A percentile compares a stretch with the other conserved stretches of the same genome.
These are phyloP conservation scores for Dryomyza anilis DNA, from an alignment of 2,888 invertebrate genomes.

Conservation along the genomic window DNA sequence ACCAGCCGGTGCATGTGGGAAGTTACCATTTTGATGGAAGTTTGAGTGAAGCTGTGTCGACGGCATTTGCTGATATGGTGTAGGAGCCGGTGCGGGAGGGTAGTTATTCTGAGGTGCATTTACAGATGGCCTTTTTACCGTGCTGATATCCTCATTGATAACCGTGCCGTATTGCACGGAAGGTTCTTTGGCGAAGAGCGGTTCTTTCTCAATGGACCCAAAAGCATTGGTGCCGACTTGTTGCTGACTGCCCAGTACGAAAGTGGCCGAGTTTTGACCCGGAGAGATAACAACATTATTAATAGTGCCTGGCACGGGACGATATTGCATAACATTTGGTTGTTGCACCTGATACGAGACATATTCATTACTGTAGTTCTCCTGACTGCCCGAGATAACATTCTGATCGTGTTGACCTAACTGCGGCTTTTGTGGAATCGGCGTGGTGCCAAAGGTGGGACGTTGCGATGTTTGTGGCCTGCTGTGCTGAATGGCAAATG, in stretches of 20 bases:
- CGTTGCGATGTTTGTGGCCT: slow-evolving; percentile 25
- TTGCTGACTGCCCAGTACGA: slow-evolving; percentile 70
- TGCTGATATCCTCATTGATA: slow-evolving; percentile 53
- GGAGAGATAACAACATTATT: slow-evolving; percentile 70
- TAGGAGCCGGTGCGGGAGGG: neutral
- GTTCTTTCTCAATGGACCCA: slow-evolving; percentile 64
- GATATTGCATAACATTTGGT: slow-evolving; percentile 58
- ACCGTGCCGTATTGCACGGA: slow-evolving; percentile 57
- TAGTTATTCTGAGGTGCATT: slow-evolving; percentile 41
- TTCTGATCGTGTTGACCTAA: slow-evolving; percentile 35
- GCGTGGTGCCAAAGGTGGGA: slow-evolving; percentile 25
- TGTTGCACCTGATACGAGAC: slow-evolving; percentile 60
- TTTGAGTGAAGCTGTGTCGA: slow-evolving; percentile 36
- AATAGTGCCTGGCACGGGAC: slow-evolving; percentile 63
- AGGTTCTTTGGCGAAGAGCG: slow-evolving; percentile 58
- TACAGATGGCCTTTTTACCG: slow-evolving; percentile 38
- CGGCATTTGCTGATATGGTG: slow-evolving; percentile 30
- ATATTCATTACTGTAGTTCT: slow-evolving; percentile 55
- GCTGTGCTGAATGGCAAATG: slow-evolving; percentile 50
- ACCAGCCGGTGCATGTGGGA: slow-evolving; percentile 12
- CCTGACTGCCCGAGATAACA: slow-evolving; percentile 42
- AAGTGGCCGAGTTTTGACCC: slow-evolving; percentile 69
- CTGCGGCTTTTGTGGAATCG: slow-evolving; percentile 23
- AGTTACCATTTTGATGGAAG: slow-evolving; percentile 44
- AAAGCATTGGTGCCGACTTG: slow-evolving; percentile 63